Percentiles rank a stretch among this genome's conserved stretches.
Evolutionary conservation across 2,113 vertebrate species (phyloP).

Genomic region (Bungarus multicinctus): DNA sequence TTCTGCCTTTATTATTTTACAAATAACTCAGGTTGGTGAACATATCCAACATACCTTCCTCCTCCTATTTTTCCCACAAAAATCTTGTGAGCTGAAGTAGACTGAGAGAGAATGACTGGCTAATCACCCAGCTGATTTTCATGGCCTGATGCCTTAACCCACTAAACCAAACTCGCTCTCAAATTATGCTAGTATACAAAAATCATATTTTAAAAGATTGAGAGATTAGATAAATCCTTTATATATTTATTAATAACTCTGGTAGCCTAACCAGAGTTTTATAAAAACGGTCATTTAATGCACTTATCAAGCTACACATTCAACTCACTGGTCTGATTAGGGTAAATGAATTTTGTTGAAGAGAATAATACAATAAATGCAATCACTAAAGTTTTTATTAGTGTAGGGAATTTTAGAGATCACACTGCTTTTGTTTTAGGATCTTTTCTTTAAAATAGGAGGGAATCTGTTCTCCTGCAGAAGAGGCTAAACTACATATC

Average conservation of each 20-base stretch:
- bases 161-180: neutral
- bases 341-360: neutral
- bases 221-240: neutral
- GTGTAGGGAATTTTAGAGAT: neutral
- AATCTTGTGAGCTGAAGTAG: neutral
- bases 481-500: neutral
- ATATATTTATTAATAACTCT: neutral
- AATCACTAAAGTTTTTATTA: neutral
- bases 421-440: neutral
- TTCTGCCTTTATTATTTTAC: neutral
- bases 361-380: neutral
- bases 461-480: neutral
- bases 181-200: neutral
- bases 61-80: neutral
- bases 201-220: neutral
- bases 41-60: neutral
- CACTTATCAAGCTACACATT: too few species aligned
- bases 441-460: neutral
- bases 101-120: neutral
- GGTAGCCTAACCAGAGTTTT: neutral
- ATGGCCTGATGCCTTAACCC: neutral
- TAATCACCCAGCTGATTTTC: neutral
- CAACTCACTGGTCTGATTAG: neutral
- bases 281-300: neutral
- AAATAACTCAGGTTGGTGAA: neutral